Conservation (phyloP, 2,113 vertebrate genomes). For the Pelobates fuscus region DNA sequence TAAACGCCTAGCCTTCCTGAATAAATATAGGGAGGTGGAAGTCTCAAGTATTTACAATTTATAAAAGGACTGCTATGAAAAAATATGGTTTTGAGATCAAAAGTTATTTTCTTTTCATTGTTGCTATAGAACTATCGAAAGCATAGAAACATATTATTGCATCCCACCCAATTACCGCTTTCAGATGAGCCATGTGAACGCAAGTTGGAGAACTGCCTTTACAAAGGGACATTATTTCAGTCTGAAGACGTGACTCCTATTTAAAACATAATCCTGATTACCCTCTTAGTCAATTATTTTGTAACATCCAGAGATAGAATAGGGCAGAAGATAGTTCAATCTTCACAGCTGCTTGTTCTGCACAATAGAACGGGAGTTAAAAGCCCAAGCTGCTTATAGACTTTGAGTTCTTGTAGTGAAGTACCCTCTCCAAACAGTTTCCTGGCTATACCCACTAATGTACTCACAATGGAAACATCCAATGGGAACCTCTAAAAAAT, state of each 20-base stretch:
- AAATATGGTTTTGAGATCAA: constrained; percentile 47
- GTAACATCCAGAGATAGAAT: constrained; percentile 48
- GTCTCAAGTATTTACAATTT: constrained; percentile 7
- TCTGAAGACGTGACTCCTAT: constrained; percentile 52
- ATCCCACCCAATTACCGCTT: constrained; percentile 47
- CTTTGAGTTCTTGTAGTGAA: constrained; percentile 45
- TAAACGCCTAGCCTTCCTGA: constrained; percentile 7
- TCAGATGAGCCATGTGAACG: constrained; percentile 48
- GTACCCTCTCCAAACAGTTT: constrained; percentile 48
- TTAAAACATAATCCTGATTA: constrained; percentile 52
- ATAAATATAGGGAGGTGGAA: not conserved
- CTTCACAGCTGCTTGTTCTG: constrained; percentile 50
- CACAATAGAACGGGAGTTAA: constrained; percentile 48
- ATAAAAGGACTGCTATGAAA: constrained; percentile 28
- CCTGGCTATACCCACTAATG: constrained; percentile 42
- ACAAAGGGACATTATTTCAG: constrained; percentile 51
- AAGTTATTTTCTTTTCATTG: constrained; percentile 41
- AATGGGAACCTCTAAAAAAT: constrained; percentile 27
- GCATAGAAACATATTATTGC: constrained; percentile 46
- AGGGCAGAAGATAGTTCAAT: constrained; percentile 49
- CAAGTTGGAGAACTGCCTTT: constrained; percentile 30
- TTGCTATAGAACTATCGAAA: constrained; percentile 24
- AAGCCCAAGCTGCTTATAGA: constrained; percentile 48
- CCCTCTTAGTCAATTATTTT: constrained; percentile 52
- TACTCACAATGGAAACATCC: constrained; percentile 39